These are phyloP conservation scores for Cosmia pyralina DNA, from an alignment of 2,888 invertebrate genomes.

Conservation along the genomic window DNA sequence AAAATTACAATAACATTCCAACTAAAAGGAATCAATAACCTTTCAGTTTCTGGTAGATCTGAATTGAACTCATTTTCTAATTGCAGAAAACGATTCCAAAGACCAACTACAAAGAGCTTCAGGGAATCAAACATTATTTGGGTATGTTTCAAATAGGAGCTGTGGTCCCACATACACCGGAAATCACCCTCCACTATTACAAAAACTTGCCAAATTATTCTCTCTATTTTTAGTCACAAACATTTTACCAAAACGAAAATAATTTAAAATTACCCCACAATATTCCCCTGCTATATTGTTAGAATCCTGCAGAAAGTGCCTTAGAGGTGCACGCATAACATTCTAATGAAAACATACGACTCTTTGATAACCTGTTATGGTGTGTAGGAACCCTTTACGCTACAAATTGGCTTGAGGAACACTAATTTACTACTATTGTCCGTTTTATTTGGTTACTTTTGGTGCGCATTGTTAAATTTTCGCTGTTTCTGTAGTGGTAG, in stretches of 20 bases:
- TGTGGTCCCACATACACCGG: no score
- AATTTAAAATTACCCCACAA: constrained; percentile 57
- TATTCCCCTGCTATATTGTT: constrained; percentile 55
- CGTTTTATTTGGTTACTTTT: constrained; percentile 69
- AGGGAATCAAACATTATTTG: no score
- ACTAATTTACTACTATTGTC: constrained; percentile 79
- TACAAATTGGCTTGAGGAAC: constrained; percentile 80
- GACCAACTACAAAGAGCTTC: no score
- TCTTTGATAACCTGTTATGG: constrained; percentile 88
- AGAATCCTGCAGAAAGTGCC: constrained; percentile 70
- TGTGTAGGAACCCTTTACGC: constrained; percentile 74
- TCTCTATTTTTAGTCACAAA: neutral
- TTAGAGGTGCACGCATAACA: constrained; percentile 73
- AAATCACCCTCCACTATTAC: no score
- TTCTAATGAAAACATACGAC: constrained; percentile 88
- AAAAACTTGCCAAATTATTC: no score
- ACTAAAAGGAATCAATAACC: no score
- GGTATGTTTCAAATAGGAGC: no score
- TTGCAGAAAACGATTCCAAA: no score
- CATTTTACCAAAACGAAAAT: constrained; percentile 49
- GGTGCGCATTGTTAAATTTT: constrained; percentile 52
- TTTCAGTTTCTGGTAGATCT: no score
- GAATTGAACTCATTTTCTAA: no score
- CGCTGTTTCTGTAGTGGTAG: constrained; percentile 20
- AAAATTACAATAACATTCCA: no score